A percentile compares a stretch with the other conserved stretches of the same genome.
Conservation (phyloP, 2,888 invertebrate species). For the Nycteola revayana region DNA sequence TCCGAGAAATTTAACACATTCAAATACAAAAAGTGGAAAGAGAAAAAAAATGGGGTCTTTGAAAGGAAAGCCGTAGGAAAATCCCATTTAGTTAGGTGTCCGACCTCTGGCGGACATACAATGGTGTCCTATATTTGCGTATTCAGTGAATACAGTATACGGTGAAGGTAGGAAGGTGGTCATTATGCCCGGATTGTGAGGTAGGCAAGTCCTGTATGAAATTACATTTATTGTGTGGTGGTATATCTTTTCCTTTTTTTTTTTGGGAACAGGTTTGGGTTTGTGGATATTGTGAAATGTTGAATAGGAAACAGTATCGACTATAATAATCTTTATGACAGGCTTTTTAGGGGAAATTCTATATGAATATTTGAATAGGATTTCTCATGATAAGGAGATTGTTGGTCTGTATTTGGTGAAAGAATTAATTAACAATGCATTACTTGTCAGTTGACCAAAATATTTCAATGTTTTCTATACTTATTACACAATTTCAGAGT, state of each 20-base stretch:
- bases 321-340: background rate
- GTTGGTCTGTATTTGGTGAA: too few species aligned
- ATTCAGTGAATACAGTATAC: too few species aligned
- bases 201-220: conserved; percentile 50
- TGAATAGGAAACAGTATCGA: background rate
- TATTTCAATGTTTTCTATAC: too few species aligned
- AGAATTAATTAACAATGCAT: background rate
- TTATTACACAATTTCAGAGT: too few species aligned
- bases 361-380: too few species aligned
- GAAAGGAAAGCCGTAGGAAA: conserved; percentile 60
- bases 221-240: conserved; percentile 46
- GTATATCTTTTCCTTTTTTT: conserved; percentile 24
- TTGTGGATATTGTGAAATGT: background rate
- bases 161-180: conserved; percentile 59
- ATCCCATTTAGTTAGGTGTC: conserved; percentile 65
- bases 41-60: conserved; percentile 38
- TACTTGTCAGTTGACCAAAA: background rate
- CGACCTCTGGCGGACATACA: conserved; percentile 56
- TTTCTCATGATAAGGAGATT: too few species aligned
- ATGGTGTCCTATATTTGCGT: conserved; percentile 55
- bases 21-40: conserved; percentile 39
- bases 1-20: conserved; percentile 78
- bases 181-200: conserved; percentile 58
- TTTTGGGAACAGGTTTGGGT: background rate
- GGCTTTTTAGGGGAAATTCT: too few species aligned